These are phyloP conservation scores for Coenobita brevimanus DNA, from an alignment of 1,140 invertebrate genomes.

Conservation along the genomic window DNA sequence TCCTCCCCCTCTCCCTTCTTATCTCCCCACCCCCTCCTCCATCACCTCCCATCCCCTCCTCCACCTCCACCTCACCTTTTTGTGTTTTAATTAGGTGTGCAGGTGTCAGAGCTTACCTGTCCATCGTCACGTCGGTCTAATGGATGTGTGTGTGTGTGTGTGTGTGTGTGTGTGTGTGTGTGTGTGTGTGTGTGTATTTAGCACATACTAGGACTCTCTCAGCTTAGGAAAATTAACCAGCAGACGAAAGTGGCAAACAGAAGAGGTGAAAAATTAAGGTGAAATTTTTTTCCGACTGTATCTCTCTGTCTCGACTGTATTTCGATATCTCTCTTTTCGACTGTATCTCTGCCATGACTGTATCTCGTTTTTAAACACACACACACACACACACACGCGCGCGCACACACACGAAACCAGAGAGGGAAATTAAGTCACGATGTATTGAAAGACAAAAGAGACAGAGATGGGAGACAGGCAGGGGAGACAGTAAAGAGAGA, in stretches of 20 bases:
- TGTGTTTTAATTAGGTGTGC: too few species aligned
- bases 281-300: too few species aligned
- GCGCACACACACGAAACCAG: neutral
- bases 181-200: slow-evolving; percentile 19
- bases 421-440: neutral
- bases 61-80: neutral
- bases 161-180: slow-evolving; percentile 3
- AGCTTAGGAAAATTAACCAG: neutral
- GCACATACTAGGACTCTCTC: neutral
- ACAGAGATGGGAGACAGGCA: too few species aligned
- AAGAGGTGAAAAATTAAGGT: too few species aligned
- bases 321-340: neutral
- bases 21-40: too few species aligned
- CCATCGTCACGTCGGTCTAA: too few species aligned
- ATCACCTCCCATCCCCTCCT: neutral
- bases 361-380: neutral
- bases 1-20: too few species aligned
- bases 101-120: too few species aligned
- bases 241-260: too few species aligned
- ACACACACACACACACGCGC: slow-evolving; percentile 1
- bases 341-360: neutral
- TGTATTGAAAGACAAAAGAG: too few species aligned
- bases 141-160: neutral
- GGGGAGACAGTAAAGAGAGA: too few species aligned
- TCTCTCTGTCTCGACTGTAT: neutral